Evolutionary conservation across 1,140 invertebrate genomes (phyloP), one percentile per base, ranked within the genome.

Genomic region (Achroia grisella): DNA sequence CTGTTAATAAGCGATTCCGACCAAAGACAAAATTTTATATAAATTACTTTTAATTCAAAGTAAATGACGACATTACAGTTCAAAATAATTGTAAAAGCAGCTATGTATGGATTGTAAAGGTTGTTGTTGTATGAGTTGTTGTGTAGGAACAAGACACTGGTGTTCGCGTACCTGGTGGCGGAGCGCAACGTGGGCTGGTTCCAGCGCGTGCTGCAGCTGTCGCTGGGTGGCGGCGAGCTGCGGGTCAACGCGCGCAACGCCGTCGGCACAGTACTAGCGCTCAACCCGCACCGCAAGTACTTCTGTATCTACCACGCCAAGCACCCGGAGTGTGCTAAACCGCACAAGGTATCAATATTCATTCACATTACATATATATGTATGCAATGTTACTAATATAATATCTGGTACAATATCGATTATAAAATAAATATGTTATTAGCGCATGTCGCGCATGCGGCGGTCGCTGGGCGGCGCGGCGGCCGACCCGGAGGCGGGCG

Each of bases 291-390:
- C 80, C 88, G 97, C 37, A 97, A 97, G 85, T 99, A 99, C 85
- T 99, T 98, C 87, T 98, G 96, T 75, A 97, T 99, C 87, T 99
- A 98, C 86, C 97, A 99, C 86, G 96, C 97, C 28, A 98, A 97
- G 77, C 95, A 97, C 56, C 89, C 87, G 0, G 87, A 89, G 70
- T 75, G 81, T 34, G 68, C 72, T 35, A 84, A 86, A 58, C 89
- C 89, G 34, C 86, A 87, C 4, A 91, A 90, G 80, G 89, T 90
- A 68, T 45, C 17, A 23, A 3, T 23, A 23, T 23, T 23, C 6
- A 23, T 3, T 23, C 6, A 3, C 2, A 23, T 23, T 23, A 23
- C 6, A 3, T 23, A 23, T 23, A 3, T 23, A 23, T 23, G 2
- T 23, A 23, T 23, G 2, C 17, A 23, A 23, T 23, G 17, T n/a